Conservation (phyloP, 2,113 vertebrate genomes). For the Microcebus jonahi region DNA sequence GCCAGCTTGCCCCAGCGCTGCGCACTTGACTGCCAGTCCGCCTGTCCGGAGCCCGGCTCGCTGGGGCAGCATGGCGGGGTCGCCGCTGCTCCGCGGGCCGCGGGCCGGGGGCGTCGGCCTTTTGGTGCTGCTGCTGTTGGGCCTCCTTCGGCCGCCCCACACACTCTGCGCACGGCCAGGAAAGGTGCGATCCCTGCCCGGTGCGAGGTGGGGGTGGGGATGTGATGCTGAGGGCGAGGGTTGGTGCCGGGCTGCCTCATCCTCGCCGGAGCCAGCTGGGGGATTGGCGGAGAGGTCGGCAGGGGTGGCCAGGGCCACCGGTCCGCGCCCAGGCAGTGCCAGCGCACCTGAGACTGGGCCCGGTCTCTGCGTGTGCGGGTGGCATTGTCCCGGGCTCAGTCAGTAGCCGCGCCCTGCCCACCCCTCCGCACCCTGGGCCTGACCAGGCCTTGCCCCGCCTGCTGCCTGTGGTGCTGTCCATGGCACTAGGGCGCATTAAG, state of each 20-base stretch:
- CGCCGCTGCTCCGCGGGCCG: constrained; percentile 71
- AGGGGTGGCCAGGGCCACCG: neutral
- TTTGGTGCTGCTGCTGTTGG: constrained; percentile 66
- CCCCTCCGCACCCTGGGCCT: neutral
- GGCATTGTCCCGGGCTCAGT: neutral
- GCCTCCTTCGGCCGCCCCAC: constrained; percentile 32
- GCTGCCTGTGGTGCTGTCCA: neutral
- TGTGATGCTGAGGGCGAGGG: neutral
- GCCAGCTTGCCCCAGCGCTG: neutral
- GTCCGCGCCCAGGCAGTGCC: neutral
- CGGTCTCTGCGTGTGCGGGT: neutral
- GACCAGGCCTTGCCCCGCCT: neutral
- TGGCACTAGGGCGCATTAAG: neutral
- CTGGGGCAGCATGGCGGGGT: constrained; percentile 75
- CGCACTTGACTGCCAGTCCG: constrained; percentile 70
- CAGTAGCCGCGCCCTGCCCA: neutral
- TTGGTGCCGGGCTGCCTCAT: neutral
- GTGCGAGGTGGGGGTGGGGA: neutral
- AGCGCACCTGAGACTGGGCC: neutral
- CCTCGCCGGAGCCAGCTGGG: neutral
- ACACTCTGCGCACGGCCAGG: constrained; percentile 48
- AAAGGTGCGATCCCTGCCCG: constrained; percentile 61
- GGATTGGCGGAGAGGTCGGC: neutral
- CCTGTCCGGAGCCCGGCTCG: constrained; percentile 77
- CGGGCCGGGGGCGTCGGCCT: constrained; percentile 76